Evolutionary conservation across 1,140 invertebrate species (phyloP).

Genomic region (Drosophila navojoa): DNA sequence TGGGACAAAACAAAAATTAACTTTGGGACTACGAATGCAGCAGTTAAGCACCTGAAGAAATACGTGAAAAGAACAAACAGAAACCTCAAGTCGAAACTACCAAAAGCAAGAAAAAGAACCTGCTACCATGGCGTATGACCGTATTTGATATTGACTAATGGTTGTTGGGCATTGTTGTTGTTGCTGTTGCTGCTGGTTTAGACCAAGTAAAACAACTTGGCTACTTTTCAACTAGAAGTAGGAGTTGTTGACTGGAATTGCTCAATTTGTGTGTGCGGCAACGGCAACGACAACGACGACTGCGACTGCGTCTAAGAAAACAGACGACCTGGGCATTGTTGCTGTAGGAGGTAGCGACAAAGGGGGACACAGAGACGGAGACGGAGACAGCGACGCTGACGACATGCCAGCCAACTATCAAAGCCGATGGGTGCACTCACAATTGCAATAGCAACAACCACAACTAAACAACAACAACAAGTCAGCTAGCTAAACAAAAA

Average conservation of each 20-base stretch:
- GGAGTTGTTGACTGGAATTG: slow-evolving; percentile 80
- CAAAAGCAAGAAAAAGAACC: slow-evolving; percentile 73
- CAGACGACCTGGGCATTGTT: slow-evolving; percentile 19
- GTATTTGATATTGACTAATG: slow-evolving; percentile 79
- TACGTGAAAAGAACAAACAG: slow-evolving; percentile 21
- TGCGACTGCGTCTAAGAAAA: slow-evolving; percentile 12
- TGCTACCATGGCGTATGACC: slow-evolving; percentile 74
- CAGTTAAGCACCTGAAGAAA: slow-evolving; percentile 1
- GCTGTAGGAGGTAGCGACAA: slow-evolving; percentile 8
- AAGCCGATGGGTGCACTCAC: slow-evolving; percentile 11
- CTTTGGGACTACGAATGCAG: slow-evolving; percentile 11
- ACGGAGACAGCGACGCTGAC: slow-evolving; percentile 43
- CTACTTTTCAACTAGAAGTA: slow-evolving; percentile 79
- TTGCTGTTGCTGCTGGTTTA: slow-evolving; percentile 27
- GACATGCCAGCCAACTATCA: slow-evolving; percentile 49
- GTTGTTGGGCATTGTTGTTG: slow-evolving; percentile 45
- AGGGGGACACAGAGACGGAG: slow-evolving; percentile 3
- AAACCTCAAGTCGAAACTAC: slow-evolving; percentile 69
- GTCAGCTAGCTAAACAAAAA: slow-evolving; percentile 33
- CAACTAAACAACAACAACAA: slow-evolving; percentile 32
- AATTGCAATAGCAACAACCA: slow-evolving; percentile 12
- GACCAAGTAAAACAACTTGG: slow-evolving; percentile 63
- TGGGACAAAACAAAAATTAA: slow-evolving; percentile 31
- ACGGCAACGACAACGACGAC: slow-evolving; percentile 17
- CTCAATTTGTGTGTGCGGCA: slow-evolving; percentile 75